Conservation (phyloP, 1,140 invertebrate genomes). For the Dendroctonus ponderosae region DNA sequence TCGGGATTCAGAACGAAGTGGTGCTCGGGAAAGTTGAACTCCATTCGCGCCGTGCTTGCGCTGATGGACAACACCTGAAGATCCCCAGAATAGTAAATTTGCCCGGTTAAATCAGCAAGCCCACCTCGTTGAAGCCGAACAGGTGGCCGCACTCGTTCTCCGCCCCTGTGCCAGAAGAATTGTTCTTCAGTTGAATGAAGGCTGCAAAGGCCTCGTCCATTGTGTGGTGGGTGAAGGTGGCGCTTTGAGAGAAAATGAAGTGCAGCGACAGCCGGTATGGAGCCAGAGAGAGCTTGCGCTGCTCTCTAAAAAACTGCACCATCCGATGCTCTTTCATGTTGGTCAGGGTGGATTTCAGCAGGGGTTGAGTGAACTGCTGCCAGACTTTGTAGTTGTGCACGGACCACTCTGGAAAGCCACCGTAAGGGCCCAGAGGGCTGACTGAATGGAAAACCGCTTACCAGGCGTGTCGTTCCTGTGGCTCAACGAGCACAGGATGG, state of each 20-base stretch:
- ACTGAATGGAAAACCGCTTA: background rate
- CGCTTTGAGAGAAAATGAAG: slow-evolving; percentile 32
- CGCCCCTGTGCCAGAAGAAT: background rate
- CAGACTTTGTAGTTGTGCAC: slow-evolving; percentile 71
- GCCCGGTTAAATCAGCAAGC: slow-evolving; percentile 14
- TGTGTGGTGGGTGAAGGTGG: slow-evolving; percentile 19
- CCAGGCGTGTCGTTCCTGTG: slow-evolving; percentile 54
- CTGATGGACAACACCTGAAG: slow-evolving; percentile 10
- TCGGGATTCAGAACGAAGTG: slow-evolving; percentile 61
- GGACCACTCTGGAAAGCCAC: slow-evolving; percentile 54
- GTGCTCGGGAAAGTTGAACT: slow-evolving; percentile 60
- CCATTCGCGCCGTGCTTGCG: slow-evolving; percentile 41
- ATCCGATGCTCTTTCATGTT: slow-evolving; percentile 60
- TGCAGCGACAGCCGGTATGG: slow-evolving; percentile 35
- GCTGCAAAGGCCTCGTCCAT: slow-evolving; percentile 28
- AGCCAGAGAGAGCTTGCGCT: slow-evolving; percentile 23
- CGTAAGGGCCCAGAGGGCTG: background rate
- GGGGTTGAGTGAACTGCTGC: slow-evolving; percentile 65
- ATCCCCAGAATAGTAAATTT: background rate
- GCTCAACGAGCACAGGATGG: slow-evolving; percentile 64
- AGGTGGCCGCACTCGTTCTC: slow-evolving; percentile 32
- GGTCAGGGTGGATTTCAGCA: slow-evolving; percentile 59
- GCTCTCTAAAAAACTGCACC: slow-evolving; percentile 55
- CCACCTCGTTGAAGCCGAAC: slow-evolving; percentile 39
- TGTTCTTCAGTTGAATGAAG: slow-evolving; percentile 10